These are phyloP conservation scores for Acronicta psi DNA, from an alignment of 2,888 invertebrate species.

Conservation along the genomic window DNA sequence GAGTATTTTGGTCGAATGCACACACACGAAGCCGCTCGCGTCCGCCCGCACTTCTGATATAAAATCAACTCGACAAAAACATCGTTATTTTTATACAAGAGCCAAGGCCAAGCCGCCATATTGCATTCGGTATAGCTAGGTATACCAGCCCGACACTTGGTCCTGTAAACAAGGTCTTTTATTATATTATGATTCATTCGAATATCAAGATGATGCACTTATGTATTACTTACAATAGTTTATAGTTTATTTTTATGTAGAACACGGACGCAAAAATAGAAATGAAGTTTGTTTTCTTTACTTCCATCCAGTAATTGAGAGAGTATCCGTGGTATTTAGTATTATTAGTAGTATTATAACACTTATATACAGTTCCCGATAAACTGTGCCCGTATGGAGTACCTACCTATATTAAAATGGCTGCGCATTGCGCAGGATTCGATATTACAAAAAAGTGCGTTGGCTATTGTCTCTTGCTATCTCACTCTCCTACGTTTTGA, in stretches of 20 bases:
- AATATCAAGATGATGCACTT: constrained; percentile 33
- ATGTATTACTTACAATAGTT: not conserved
- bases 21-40: constrained; percentile 48
- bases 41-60: constrained; percentile 73
- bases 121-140: constrained; percentile 75
- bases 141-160: constrained; percentile 68
- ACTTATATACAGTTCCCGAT: too few species aligned
- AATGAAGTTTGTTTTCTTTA: too few species aligned
- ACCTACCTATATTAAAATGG: too few species aligned
- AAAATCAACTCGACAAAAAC: constrained; percentile 83
- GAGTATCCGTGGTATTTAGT: too few species aligned
- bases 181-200: constrained; percentile 47
- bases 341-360: too few species aligned
- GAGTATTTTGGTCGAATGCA: constrained; percentile 58
- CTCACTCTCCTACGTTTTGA: too few species aligned
- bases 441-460: too few species aligned
- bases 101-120: constrained; percentile 83
- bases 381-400: too few species aligned
- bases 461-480: too few species aligned
- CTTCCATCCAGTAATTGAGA: too few species aligned
- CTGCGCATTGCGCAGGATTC: too few species aligned
- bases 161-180: constrained; percentile 78
- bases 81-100: constrained; percentile 83
- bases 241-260: not conserved
- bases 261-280: too few species aligned